Base-by-base conservation (phyloP, 1,140 invertebrate genomes). In the Drosophila truncata region DNA sequence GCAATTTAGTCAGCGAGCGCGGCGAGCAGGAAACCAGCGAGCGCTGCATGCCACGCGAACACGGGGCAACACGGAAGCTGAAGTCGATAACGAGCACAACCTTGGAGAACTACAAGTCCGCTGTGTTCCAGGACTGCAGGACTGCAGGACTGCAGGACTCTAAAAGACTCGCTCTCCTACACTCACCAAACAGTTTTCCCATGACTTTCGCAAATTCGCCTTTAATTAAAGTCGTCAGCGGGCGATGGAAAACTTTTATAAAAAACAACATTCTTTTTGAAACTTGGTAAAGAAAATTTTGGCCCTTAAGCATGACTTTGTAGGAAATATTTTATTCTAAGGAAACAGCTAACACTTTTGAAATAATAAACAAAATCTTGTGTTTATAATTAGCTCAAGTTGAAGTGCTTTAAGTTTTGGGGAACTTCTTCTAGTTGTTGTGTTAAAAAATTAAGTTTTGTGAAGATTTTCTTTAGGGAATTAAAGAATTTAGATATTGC, bases 71-170 rank as follows among this genome's bases (percentile, higher is more conserved):
- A 90, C 85, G 84, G 85, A 85, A 84, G 73, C 78, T 75, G 64
- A 58, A 85, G 73, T 90, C 85, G 84, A 88, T 88, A 87, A 87
- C 84, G 80, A 87, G 84, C 76, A 69, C 84, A 88, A 65, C 84
- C 76, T 88, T 88, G 80, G 59, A 60, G 77, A 37, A 42, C 20
- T n/a, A 37, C 52, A 54, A 54, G 35, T 54, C n/a, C 42, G 23
- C 14, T 8, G 13, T 20, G 49, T 52, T 58, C 31, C 37, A 39
- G 23, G 13, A 54, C 52, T 37, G 14, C 44, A 23, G n/a, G 37
- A 13, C 39, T 33, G 35, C 35, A 37, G 35, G 18, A 20, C 41
- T 44, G 10, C 25, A 13, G 3, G 16, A 29, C 25, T 27, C 27
- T 2, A 6, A 29, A 6, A 7, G 27, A 50, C 50, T 58, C 23